A percentile compares a stretch with the other conserved stretches of the same genome.
Evolutionary conservation across 2,797 vertebrate species (phyloP).

Genomic region (Rousettus madagascariensis): DNA sequence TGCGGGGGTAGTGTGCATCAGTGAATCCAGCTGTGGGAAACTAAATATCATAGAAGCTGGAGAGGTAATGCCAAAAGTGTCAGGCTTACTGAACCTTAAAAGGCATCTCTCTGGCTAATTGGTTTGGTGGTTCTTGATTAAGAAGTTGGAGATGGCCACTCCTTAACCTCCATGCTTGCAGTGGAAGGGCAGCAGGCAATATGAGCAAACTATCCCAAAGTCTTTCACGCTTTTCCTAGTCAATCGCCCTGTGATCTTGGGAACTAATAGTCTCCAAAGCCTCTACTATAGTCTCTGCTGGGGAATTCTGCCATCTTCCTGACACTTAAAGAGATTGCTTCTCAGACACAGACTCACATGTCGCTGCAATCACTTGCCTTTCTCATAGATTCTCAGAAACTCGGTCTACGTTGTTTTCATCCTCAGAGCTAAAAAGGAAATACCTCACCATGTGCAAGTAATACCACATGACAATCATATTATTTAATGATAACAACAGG

Average conservation of each 20-base stretch:
- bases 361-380: background rate
- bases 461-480: background rate
- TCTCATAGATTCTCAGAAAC: background rate
- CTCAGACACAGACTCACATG: background rate
- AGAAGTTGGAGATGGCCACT: background rate
- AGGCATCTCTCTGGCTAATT: background rate
- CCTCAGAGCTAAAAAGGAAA: constrained; percentile 33
- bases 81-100: background rate
- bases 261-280: background rate
- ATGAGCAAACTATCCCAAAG: background rate
- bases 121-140: background rate
- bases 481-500: background rate
- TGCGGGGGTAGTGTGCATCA: no score
- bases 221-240: background rate
- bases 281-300: background rate
- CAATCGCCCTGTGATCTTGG: background rate
- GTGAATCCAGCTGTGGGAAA: background rate
- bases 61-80: background rate
- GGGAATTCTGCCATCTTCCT: background rate
- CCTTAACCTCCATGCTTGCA: background rate
- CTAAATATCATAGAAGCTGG: background rate
- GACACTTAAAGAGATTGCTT: background rate
- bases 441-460: background rate
- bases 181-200: background rate
- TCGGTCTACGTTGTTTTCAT: background rate